Percentiles rank a stretch among this genome's conserved stretches.
Conservation (phyloP, 2,888 invertebrate species). For the Alentia gelatinosa region DNA sequence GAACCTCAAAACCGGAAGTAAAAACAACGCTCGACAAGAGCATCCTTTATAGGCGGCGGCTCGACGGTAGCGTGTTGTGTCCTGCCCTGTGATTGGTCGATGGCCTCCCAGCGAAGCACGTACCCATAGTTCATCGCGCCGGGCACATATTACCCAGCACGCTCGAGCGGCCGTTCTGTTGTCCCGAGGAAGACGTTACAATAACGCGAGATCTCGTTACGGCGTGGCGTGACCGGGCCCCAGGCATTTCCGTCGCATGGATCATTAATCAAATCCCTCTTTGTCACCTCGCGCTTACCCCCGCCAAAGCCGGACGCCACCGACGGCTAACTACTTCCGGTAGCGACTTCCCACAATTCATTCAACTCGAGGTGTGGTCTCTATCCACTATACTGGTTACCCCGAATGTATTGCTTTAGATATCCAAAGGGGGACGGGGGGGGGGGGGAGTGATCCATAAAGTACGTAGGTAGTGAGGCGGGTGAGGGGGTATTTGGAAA, state of each 20-base stretch:
- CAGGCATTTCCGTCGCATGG: background rate
- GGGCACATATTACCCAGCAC: background rate
- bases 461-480: too few species aligned
- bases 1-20: too few species aligned
- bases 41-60: too few species aligned
- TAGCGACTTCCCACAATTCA: background rate
- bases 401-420: too few species aligned
- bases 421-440: too few species aligned
- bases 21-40: too few species aligned
- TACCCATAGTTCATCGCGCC: background rate
- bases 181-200: background rate
- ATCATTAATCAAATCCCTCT: background rate
- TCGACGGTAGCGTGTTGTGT: too few species aligned
- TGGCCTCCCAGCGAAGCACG: background rate
- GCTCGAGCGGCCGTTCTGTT: background rate
- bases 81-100: background rate
- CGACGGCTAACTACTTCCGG: background rate
- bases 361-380: background rate
- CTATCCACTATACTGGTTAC: too few species aligned
- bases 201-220: background rate
- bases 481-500: too few species aligned
- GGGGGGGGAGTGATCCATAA: too few species aligned
- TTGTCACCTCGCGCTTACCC: background rate
- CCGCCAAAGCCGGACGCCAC: background rate
- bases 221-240: background rate